These are phyloP conservation scores for Ammodytes marinus DNA, from an alignment of 2,113 vertebrate genomes.

Conservation along the genomic window DNA sequence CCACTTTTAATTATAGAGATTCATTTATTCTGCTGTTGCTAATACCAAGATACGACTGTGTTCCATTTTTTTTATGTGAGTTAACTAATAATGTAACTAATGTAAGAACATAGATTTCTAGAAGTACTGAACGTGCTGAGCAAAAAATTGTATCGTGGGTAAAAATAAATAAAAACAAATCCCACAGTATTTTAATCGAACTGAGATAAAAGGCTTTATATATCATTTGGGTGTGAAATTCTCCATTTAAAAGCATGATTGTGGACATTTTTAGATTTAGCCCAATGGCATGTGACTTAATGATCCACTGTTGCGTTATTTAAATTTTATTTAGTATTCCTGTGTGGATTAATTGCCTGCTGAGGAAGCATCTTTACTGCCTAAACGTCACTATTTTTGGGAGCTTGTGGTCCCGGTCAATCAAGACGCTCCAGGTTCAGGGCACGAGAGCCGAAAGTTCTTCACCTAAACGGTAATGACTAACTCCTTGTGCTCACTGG, in stretches of 20 bases:
- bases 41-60: not conserved
- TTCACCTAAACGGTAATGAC: conserved; percentile 46
- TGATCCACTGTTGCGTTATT: conserved; percentile 1
- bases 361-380: conserved; percentile 21
- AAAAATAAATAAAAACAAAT: not conserved
- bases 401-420: conserved; percentile 51
- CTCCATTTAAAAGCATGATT: too few species aligned
- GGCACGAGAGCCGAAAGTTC: conserved; percentile 53
- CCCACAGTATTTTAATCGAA: not conserved
- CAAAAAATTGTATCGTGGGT: not conserved
- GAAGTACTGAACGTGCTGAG: not conserved
- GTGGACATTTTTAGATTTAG: not conserved
- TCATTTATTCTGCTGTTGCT: not conserved
- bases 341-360: conserved; percentile 59
- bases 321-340: not conserved
- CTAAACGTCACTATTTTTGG: conserved; percentile 35
- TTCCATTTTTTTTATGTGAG: not conserved
- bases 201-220: not conserved
- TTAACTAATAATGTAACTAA: too few species aligned
- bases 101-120: not conserved
- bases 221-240: not conserved
- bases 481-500: not conserved
- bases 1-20: not conserved
- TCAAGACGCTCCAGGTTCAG: conserved; percentile 49
- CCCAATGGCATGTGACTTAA: not conserved